Evolutionary conservation across 2,113 vertebrate genomes (phyloP), one percentile per base, ranked within the genome.

Genomic region (Falcunculus frontatus): DNA sequence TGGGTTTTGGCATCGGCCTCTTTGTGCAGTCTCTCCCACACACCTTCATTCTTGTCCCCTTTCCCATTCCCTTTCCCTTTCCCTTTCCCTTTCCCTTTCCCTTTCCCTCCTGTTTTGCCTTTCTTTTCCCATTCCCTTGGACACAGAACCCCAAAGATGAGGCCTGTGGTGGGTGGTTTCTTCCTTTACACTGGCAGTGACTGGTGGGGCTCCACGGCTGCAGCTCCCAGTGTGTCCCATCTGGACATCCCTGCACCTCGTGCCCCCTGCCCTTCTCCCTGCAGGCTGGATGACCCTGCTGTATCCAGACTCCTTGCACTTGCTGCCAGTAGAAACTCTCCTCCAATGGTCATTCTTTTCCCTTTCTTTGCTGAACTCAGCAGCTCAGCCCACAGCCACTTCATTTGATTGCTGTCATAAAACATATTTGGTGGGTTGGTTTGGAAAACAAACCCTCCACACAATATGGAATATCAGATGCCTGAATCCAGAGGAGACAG

Each of bases 341-440:
- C 67, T 85, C 53, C 47, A 14, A 39, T 30, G 60, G 19, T 53
- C 53, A 12, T 63, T 85, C 53, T 53, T 39, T n/a, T 6, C 30
- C 32, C 32, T 57, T 83, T 80, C 52, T 62, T 56, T 62, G 89
- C 91, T 92, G 84, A 95, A 41, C 49, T 84, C 89, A 92, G 90
- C 85, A 84, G 49, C 83, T 93, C 89, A 95, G 68, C 46, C 85
- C 77, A 67, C 16, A 75, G 29, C 33, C 63, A 59, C 68, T 92
- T 91, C 29, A 33, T 86, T 93, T 96, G 85, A 86, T 77, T 75
- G 79, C 72, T 84, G 78, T 50, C 67, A 76, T 93, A 91, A 97
- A 95, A 73, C 44, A n/a, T 35, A 42, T 83, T 96, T 73, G 69
- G 80, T 90, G 63, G 74, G 22, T 81, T 93, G 84, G 68, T 84